Percentiles rank a stretch among this genome's conserved stretches.
Conservation (phyloP, 2,888 invertebrate species). For the Rhyacophila evoluta region DNA sequence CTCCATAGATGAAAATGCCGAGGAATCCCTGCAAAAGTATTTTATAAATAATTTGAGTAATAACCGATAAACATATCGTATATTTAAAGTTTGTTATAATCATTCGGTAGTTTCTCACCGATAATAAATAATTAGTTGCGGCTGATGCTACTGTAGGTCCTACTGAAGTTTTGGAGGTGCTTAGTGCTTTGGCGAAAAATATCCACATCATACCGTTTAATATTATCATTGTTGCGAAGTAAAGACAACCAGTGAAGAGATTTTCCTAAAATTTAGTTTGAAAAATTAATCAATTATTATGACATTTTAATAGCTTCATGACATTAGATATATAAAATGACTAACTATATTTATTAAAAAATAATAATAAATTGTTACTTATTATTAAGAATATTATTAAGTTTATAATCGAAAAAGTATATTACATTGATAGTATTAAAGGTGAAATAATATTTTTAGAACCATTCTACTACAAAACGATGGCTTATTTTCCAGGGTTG, state of each 20-base stretch:
- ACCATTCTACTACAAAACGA: too few relatives aligned
- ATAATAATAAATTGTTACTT: too few relatives aligned
- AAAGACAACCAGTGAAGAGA: slow-evolving; percentile 31
- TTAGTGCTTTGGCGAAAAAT: slow-evolving; percentile 66
- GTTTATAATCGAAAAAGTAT: too few relatives aligned
- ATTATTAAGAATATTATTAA: too few relatives aligned
- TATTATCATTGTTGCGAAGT: slow-evolving; percentile 55
- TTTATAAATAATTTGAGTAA: slow-evolving; percentile 40
- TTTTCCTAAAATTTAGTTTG: slow-evolving; percentile 22
- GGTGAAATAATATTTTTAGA: too few relatives aligned
- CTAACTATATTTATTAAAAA: too few relatives aligned
- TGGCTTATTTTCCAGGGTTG: too few relatives aligned
- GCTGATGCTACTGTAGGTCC: slow-evolving; percentile 75
- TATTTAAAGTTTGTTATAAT: not conserved
- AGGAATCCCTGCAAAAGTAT: slow-evolving; percentile 74
- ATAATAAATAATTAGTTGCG: slow-evolving; percentile 74
- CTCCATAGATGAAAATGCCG: slow-evolving; percentile 78
- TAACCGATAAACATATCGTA: not conserved
- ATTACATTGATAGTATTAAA: too few relatives aligned
- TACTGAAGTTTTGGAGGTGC: slow-evolving; percentile 71
- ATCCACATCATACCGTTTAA: slow-evolving; percentile 56
- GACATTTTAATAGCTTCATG: too few relatives aligned
- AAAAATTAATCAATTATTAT: too few relatives aligned
- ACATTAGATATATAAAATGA: too few relatives aligned
- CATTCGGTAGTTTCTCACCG: slow-evolving; percentile 67